Evolutionary conservation across 2,113 vertebrate genomes (phyloP), one percentile per base, ranked within the genome.

Genomic region (Spilogale gracilis): DNA sequence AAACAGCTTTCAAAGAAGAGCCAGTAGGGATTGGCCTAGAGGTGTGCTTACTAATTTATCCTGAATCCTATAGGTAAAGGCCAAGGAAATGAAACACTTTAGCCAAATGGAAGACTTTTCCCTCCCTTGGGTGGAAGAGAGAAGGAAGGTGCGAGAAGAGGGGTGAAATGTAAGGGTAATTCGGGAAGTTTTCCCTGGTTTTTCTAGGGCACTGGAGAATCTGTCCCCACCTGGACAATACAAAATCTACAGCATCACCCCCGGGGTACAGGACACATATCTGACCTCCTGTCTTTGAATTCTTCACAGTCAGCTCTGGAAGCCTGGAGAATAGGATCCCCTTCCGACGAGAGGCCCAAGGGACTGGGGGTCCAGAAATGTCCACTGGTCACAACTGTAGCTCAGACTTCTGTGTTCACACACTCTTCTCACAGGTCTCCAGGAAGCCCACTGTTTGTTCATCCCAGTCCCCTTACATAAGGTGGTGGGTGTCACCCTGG

Each of bases 131-230:
- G 45, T 18, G 8, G 1, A 38, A 30, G n/a, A 1, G 4, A 50
- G n/a, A 30, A 9, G 4, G 27, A 48, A 5, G 0, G 0, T 20
- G 11, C 20, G 32, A 27, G 9, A 16, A 21, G 52, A 54, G 9
- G 20, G 27, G 58, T 38, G 50, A 14, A 48, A 50, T 9, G 4
- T 0, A 14, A 38, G 25, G 45, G 60, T 43, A 14, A 71, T n/a
- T 56, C 8, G 38, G 54, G 23, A 10, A 54, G 11, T 23, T 14
- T 20, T 23, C 56, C 30, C 10, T 1, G 27, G 43, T 23, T 18
- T 16, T 43, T n/a, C 73, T 23, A 50, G 48, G 85, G 38, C 30
- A 9, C 65, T 20, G 43, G 52, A 43, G 48, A 43, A 1, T 43
- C 54, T 30, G 60, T 13, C 2, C 12, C 50, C 7, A 11, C 13